phyloP scores from a whole-genome alignment of 2,113 vertebrate species.

The Chauna torquata region DNA sequence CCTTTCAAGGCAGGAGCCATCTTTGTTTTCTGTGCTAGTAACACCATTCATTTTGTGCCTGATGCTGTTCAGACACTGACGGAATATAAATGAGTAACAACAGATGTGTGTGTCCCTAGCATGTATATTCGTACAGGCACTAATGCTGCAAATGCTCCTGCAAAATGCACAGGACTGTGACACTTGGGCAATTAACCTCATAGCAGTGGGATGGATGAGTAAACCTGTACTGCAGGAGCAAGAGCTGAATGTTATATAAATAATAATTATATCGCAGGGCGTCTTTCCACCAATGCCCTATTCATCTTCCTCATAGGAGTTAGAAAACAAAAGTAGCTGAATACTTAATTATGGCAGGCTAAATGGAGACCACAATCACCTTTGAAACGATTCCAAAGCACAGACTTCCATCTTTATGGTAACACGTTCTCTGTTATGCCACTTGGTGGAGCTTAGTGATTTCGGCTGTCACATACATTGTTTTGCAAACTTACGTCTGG shows the following conservation, averaged over 20 bases:
- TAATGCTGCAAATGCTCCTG: not conserved
- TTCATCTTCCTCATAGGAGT: not conserved
- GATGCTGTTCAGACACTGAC: not conserved
- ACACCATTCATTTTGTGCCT: not conserved
- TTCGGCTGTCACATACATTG: not conserved
- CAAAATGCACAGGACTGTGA: not conserved
- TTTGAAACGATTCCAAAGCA: not conserved
- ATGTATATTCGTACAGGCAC: rapidly evolving
- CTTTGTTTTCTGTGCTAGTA: not conserved
- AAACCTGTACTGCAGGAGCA: not conserved
- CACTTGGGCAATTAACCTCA: not conserved
- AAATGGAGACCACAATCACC: not conserved
- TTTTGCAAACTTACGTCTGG: not conserved
- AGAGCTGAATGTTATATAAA: not conserved
- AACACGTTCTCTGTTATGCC: constrained; percentile 37
- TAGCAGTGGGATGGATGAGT: not conserved
- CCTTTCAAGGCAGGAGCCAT: not conserved
- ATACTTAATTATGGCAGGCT: not conserved
- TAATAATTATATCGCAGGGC: not conserved
- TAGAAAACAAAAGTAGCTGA: not conserved
- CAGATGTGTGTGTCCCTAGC: not conserved
- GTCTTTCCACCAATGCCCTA: not conserved
- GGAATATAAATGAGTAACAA: not conserved
- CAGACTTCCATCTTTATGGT: rapidly evolving
- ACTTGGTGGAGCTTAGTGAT: constrained; percentile 70